Evolutionary conservation across 2,797 vertebrate genomes (phyloP).

Genomic region (Propithecus deckenii): DNA sequence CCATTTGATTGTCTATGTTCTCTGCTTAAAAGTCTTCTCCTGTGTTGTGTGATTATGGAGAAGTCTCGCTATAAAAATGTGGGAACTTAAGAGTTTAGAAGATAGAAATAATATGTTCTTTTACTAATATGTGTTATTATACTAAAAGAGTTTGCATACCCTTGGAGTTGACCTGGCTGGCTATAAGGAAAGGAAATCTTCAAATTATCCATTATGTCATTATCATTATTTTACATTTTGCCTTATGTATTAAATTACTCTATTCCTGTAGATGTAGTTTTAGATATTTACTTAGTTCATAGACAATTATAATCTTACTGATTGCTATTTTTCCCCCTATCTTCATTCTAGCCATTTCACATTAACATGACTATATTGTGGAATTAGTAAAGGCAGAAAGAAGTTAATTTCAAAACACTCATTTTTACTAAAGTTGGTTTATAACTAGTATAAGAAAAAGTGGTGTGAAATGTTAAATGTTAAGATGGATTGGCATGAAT

Average conservation of each 20-base stretch:
- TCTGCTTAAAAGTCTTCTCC: not conserved
- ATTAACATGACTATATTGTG: not conserved
- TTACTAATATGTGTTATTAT: fast-evolving
- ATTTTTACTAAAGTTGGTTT: not conserved
- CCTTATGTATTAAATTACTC: not conserved
- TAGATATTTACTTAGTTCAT: not conserved
- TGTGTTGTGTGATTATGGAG: not conserved
- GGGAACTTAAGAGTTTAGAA: not conserved
- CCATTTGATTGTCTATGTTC: not conserved
- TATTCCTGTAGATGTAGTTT: not conserved
- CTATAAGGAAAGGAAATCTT: not conserved
- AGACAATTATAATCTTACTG: not conserved
- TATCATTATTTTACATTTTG: not conserved
- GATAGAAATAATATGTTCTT: not conserved
- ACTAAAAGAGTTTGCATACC: not conserved
- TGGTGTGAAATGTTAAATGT: not conserved
- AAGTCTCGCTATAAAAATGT: not conserved
- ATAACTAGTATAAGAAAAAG: not conserved
- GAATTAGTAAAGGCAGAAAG: conserved; percentile 25
- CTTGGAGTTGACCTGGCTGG: not conserved
- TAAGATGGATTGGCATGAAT: not conserved
- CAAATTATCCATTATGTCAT: not conserved
- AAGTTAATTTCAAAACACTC: conserved; percentile 3
- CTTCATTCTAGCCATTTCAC: not conserved
- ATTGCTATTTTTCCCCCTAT: not conserved